Conservation (phyloP, 92 coral and sea anemone genomes). For the Desmophyllum pertusum region DNA sequence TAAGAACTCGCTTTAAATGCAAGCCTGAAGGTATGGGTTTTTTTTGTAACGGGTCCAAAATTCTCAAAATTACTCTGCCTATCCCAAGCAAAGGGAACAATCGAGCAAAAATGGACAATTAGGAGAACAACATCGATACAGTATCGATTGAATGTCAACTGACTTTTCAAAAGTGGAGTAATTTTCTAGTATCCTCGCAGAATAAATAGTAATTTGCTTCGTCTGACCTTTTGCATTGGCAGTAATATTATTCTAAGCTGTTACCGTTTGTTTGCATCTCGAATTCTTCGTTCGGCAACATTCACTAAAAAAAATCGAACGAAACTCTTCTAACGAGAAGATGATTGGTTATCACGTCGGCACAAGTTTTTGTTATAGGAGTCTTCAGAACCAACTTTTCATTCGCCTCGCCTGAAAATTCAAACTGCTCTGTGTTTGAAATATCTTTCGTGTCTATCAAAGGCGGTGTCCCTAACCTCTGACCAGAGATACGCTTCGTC, state of each 20-base stretch:
- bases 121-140: background rate
- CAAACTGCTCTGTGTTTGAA: background rate
- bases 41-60: background rate
- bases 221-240: background rate
- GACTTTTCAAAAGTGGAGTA: background rate
- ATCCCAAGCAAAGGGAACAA: background rate
- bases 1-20: background rate
- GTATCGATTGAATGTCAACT: background rate
- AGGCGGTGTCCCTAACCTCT: background rate
- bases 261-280: background rate
- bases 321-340: too few species aligned
- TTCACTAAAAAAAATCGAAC: background rate
- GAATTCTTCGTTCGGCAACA: background rate
- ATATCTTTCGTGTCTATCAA: background rate
- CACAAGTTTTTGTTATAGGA: background rate
- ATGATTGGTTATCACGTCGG: background rate
- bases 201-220: background rate
- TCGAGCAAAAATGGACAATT: background rate
- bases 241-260: background rate
- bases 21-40: background rate
- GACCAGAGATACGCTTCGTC: background rate
- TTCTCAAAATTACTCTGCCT: background rate
- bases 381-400: background rate
- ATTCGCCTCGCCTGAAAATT: background rate
- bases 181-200: background rate